Conservation (phyloP, 1,140 invertebrate species). For the Euschistus heros region DNA sequence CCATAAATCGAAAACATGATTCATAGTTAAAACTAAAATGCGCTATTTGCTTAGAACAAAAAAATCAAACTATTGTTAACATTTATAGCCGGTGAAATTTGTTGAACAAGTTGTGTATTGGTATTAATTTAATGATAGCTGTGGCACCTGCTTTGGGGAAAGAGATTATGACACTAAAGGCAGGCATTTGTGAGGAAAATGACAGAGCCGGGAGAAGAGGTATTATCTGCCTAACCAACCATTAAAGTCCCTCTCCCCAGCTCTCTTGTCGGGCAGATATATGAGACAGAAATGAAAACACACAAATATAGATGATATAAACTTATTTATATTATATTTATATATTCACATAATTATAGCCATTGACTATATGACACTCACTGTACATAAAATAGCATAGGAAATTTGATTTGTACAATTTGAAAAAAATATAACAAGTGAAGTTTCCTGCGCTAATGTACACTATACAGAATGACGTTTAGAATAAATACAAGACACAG, state of each 20-base stretch:
- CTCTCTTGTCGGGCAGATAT: not conserved
- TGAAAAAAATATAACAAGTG: constrained; percentile 21
- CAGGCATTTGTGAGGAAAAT: not conserved
- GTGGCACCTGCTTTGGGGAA: not conserved
- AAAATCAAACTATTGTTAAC: too few relatives aligned
- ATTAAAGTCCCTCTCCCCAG: not conserved
- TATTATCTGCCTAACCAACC: not conserved
- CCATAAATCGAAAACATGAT: too few relatives aligned
- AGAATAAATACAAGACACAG: constrained; percentile 19
- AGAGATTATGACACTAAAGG: not conserved
- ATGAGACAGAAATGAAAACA: constrained; percentile 12
- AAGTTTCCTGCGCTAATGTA: constrained; percentile 12
- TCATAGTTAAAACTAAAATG: too few relatives aligned
- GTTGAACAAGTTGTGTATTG: too few relatives aligned
- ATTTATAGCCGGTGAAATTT: too few relatives aligned
- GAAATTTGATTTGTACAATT: constrained; percentile 28
- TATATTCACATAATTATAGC: constrained; percentile 30
- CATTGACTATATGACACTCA: constrained; percentile 29
- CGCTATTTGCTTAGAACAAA: too few relatives aligned
- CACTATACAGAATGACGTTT: constrained; percentile 23
- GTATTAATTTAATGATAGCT: too few relatives aligned
- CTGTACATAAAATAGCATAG: constrained; percentile 27
- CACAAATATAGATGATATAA: constrained; percentile 24
- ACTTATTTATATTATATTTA: constrained; percentile 26
- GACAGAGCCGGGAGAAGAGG: constrained; percentile 58